Evolutionary conservation across 2,888 invertebrate species (phyloP).

Genomic region (Tenthredo amoena): DNA sequence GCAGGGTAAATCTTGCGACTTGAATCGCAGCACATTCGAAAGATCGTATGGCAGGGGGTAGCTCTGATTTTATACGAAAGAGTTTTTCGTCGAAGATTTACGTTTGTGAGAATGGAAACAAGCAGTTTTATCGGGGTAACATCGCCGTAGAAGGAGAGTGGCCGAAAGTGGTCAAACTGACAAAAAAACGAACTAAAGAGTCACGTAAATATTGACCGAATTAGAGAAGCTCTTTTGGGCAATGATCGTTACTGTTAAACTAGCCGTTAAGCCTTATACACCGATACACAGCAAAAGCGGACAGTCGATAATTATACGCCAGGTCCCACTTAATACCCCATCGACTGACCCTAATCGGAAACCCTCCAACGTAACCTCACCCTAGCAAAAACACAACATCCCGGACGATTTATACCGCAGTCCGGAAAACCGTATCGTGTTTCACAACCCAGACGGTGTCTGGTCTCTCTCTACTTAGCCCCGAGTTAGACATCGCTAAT

Average conservation of each 20-base stretch:
- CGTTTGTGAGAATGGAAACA: slow-evolving; percentile 60
- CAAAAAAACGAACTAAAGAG: slow-evolving; percentile 6
- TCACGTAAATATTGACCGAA: slow-evolving; percentile 41
- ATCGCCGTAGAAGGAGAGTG: neutral
- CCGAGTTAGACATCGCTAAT: neutral
- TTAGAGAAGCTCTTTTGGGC: slow-evolving; percentile 32
- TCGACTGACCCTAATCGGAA: slow-evolving; percentile 51
- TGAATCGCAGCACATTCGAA: neutral
- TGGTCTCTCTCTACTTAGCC: neutral
- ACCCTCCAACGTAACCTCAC: slow-evolving; percentile 24
- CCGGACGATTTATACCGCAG: slow-evolving; percentile 31
- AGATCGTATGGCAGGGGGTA: neutral
- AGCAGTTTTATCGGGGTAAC: slow-evolving; percentile 50
- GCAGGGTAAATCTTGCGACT: neutral
- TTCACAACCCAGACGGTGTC: slow-evolving; percentile 28
- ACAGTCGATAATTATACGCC: slow-evolving; percentile 47
- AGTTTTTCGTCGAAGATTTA: slow-evolving; percentile 55
- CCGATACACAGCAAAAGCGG: slow-evolving; percentile 18
- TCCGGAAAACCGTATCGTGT: slow-evolving; percentile 29
- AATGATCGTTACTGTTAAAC: slow-evolving; percentile 44
- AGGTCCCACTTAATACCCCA: slow-evolving; percentile 48
- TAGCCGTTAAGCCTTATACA: slow-evolving; percentile 37
- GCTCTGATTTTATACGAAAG: slow-evolving; percentile 17
- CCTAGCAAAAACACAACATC: slow-evolving; percentile 36
- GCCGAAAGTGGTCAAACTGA: neutral